These are phyloP conservation scores for Heteractis magnifica DNA, from an alignment of 92 coral and sea anemone genomes.

Conservation along the genomic window DNA sequence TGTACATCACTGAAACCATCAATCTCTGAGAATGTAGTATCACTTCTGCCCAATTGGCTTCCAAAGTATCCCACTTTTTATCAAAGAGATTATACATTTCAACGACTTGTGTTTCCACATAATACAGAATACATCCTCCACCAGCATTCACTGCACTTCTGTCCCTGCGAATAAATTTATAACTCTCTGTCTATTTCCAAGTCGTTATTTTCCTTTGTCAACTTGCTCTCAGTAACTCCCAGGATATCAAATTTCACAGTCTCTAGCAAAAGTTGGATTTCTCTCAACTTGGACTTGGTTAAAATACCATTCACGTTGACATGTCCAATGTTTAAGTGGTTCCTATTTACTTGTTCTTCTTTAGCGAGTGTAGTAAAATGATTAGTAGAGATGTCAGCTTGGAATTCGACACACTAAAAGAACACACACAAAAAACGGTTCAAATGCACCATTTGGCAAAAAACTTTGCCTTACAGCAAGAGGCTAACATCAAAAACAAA, in stretches of 20 bases:
- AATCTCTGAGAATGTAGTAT: too few relatives aligned
- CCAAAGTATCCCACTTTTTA: too few relatives aligned
- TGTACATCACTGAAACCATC: too few relatives aligned
- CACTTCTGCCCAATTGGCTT: too few relatives aligned
- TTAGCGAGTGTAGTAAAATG: too few relatives aligned
- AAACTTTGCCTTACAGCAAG: conserved; percentile 28
- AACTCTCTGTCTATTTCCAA: background rate
- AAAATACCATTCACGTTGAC: conserved; percentile 22
- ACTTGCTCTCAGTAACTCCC: conserved; percentile 33
- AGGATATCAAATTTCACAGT: conserved; percentile 29
- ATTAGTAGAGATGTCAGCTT: too few relatives aligned
- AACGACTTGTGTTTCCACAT: too few relatives aligned
- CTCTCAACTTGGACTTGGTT: conserved; percentile 15
- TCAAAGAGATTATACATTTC: too few relatives aligned
- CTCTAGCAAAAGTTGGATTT: conserved; percentile 32
- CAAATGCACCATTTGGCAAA: conserved; percentile 36
- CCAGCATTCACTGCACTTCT: too few relatives aligned
- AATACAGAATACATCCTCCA: too few relatives aligned
- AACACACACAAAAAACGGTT: conserved; percentile 25
- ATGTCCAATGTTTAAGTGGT: conserved; percentile 5
- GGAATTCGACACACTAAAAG: conserved; percentile 5
- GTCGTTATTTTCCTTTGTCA: background rate
- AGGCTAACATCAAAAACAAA: conserved; percentile 13
- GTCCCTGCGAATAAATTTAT: conserved; percentile 1
- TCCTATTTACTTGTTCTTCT: background rate